A percentile compares a stretch with the other conserved stretches of the same genome.
These are phyloP conservation scores for Salarias fasciatus DNA, from an alignment of 2,797 vertebrate genomes.

Conservation along the genomic window DNA sequence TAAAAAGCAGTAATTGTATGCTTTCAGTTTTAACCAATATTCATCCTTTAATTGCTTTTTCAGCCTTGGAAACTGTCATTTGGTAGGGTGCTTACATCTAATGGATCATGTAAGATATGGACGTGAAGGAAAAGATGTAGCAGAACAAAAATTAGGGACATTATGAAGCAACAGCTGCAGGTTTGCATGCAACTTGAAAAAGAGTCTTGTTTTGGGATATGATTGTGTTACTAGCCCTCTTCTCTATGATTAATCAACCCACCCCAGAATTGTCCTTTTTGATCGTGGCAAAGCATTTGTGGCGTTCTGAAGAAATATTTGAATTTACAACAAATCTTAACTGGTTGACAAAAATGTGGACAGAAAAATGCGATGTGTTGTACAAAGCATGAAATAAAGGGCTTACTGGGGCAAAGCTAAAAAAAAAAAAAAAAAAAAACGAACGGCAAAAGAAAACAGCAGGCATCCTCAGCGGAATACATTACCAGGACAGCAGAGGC, in stretches of 20 bases:
- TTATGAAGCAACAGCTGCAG: constrained; percentile 32
- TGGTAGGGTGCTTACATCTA: constrained; percentile 47
- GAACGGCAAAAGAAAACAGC: constrained; percentile 55
- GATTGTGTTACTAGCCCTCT: constrained; percentile 10
- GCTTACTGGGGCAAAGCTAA: constrained; percentile 10
- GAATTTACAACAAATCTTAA: constrained; percentile 27
- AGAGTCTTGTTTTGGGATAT: constrained; percentile 12
- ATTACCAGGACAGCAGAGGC: constrained; percentile 73
- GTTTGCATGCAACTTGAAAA: constrained; percentile 8
- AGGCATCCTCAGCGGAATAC: constrained; percentile 71
- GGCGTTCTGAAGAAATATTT: constrained; percentile 11
- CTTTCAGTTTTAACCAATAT: too few relatives aligned
- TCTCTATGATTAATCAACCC: constrained; percentile 40
- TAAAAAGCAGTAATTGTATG: too few relatives aligned
- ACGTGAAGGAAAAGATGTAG: constrained; percentile 11
- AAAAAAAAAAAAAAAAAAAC: constrained; percentile 39
- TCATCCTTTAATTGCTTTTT: constrained; percentile 36
- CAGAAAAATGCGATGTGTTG: too few relatives aligned
- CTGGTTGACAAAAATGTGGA: constrained; percentile 25
- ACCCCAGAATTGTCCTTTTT: constrained; percentile 5
- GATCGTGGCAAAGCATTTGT: constrained; percentile 19
- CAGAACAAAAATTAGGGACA: constrained; percentile 23
- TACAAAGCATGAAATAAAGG: constrained; percentile 21
- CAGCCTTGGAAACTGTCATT: constrained; percentile 49
- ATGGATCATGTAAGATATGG: constrained; percentile 57